These are phyloP conservation scores for Omphaloscelis lunosa DNA, from an alignment of 2,888 invertebrate genomes.

Conservation along the genomic window DNA sequence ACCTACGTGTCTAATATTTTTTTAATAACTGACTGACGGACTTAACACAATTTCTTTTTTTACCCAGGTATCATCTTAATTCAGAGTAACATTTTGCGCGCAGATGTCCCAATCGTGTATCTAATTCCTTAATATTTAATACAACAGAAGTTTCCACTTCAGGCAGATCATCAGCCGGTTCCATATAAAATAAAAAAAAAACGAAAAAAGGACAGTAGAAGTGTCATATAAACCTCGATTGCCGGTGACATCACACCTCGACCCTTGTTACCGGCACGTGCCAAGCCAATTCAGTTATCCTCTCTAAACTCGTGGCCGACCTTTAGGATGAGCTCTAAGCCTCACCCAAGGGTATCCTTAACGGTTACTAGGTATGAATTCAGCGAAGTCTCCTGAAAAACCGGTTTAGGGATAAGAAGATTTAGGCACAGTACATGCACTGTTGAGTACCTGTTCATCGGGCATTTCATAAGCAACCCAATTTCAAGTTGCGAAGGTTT, in stretches of 20 bases:
- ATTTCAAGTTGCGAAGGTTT: neutral
- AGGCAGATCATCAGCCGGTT: neutral
- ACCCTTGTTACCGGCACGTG: slow-evolving; percentile 53
- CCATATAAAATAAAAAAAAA: neutral
- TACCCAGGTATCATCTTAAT: too few species aligned
- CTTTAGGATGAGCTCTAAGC: slow-evolving; percentile 46
- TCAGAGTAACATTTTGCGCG: neutral
- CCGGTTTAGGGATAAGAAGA: neutral
- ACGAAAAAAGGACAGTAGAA: neutral
- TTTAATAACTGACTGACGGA: too few species aligned
- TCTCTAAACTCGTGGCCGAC: slow-evolving; percentile 39
- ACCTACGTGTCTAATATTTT: too few species aligned
- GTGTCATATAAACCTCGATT: slow-evolving; percentile 34
- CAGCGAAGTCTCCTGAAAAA: slow-evolving; percentile 16
- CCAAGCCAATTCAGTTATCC: slow-evolving; percentile 60
- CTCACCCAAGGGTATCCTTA: slow-evolving; percentile 30
- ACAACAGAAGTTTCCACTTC: neutral
- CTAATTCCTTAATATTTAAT: neutral
- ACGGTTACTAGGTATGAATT: slow-evolving; percentile 22
- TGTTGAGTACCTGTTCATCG: neutral
- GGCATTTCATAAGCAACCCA: neutral
- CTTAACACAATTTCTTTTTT: too few species aligned
- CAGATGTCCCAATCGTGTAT: neutral
- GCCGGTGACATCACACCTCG: slow-evolving; percentile 38
- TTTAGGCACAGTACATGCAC: neutral